Evolutionary conservation across 2,113 vertebrate genomes (phyloP).

Genomic region (Melanerpes formicivorus): DNA sequence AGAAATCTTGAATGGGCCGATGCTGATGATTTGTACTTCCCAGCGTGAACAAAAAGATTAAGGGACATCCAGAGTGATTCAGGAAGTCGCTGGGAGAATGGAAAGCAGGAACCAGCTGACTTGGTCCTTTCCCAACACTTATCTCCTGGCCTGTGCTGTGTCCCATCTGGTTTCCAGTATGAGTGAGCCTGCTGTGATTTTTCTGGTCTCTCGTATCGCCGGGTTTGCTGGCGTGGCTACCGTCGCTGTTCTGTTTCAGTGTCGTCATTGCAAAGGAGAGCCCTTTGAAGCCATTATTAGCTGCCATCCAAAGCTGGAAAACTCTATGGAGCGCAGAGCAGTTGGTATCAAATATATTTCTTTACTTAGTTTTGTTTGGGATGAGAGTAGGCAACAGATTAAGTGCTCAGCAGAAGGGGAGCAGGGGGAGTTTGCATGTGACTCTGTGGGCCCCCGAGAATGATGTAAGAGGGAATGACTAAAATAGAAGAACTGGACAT

Average conservation of each 20-base stretch:
- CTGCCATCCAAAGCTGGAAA: neutral
- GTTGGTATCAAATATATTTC: neutral
- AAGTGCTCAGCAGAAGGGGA: neutral
- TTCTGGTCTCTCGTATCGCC: neutral
- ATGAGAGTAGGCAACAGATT: neutral
- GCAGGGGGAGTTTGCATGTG: slow-evolving; percentile 2
- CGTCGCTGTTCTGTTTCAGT: neutral
- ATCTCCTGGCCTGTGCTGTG: slow-evolving; percentile 4
- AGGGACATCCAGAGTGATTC: slow-evolving; percentile 14
- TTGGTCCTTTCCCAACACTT: neutral
- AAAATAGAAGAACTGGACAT: slow-evolving; percentile 72
- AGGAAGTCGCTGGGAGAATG: neutral
- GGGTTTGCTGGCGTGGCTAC: neutral
- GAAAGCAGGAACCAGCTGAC: slow-evolving; percentile 21
- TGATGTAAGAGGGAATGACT: slow-evolving; percentile 72
- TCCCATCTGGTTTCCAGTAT: neutral
- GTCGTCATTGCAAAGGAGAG: neutral
- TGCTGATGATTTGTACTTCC: neutral
- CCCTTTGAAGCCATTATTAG: neutral
- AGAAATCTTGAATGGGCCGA: neutral
- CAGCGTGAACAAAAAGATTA: neutral
- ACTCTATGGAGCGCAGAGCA: neutral
- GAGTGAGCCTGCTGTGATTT: neutral
- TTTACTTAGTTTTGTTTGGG: neutral
- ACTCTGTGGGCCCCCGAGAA: slow-evolving; percentile 57